Base-by-base conservation (phyloP, 2,113 vertebrate genomes). In the Prinia subflava region DNA sequence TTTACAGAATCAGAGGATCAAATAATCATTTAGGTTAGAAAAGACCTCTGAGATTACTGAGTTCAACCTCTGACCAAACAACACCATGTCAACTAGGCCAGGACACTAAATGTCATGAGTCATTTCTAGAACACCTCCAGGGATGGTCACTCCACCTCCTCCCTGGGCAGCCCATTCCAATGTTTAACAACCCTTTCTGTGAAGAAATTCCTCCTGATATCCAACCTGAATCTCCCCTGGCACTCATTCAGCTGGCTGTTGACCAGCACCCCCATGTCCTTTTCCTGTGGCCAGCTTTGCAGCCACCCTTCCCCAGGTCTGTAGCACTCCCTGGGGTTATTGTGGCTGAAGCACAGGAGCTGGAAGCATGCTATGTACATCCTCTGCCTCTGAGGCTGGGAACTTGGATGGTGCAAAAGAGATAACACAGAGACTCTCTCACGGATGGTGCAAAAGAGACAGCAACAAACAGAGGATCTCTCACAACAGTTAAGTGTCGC, bases 191-290 rank as follows among this genome's bases (percentile, higher is more conserved):
- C 12, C 4, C 30, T 2, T 76, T 55, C 35, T 9, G 12, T 31
- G 14, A 62, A 47, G n/a, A 60, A 53, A 82, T 31, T 75, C 21
- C 30, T 62, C 39, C 25, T 23, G 18, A 62, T 41, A 59, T 27
- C 30, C 70, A 47, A 6, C 41, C 17, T 35, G 25, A 55, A 49
- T 33, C 47, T 76, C 11, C 12, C 47, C 24, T 41, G 39, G 24
- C 0, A 1, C 30, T 44, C 1, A 0, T 65, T 65, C 12, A 81
- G 37, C 44, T 0, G 0, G 44, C 33, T 44, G 37, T 33, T 50
- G 27, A 44, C 11, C 37, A 73, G 11, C 17, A 57, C 5, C 9
- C 15, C 12, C 22, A 33, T 2, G 5, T 28, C 44, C 18, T 65
- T 28, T 57, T 50, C 18, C 27, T 17, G 3, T 44, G 33, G 7